Percentiles rank a stretch among this genome's conserved stretches.
Evolutionary conservation across 2,113 vertebrate genomes (phyloP).

Genomic region (Eublepharis macularius): DNA sequence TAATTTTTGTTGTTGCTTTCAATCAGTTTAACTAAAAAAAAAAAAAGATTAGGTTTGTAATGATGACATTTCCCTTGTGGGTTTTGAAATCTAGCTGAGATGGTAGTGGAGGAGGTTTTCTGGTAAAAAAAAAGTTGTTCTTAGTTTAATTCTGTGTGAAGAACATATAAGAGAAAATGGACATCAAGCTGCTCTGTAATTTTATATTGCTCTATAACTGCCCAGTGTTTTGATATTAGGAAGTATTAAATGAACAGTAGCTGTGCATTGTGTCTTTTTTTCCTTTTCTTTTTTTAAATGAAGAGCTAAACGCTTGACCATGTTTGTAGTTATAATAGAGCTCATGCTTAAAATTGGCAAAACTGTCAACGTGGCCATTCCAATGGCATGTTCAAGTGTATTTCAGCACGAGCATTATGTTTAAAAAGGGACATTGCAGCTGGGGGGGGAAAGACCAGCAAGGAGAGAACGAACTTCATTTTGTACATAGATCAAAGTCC

Average conservation of each 20-base stretch:
- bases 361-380: constrained; percentile 54
- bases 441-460: constrained; percentile 60
- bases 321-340: constrained; percentile 46
- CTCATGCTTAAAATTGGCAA: constrained; percentile 40
- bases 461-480: constrained; percentile 72
- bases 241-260: constrained; percentile 61
- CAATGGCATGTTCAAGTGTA: constrained; percentile 70
- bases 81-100: constrained; percentile 99
- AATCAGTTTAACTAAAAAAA: constrained; percentile 73
- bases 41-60: constrained; percentile 76
- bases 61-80: constrained; percentile 80
- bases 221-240: constrained; percentile 58
- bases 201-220: constrained; percentile 48
- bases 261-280: constrained; percentile 58
- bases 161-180: constrained; percentile 54
- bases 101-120: constrained; percentile 69
- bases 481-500: constrained; percentile 89
- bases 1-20: constrained; percentile 64
- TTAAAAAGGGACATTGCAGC: constrained; percentile 89
- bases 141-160: constrained; percentile 34
- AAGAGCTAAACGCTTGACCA: constrained; percentile 30
- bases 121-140: constrained; percentile 37
- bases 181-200: constrained; percentile 46
- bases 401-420: constrained; percentile 77
- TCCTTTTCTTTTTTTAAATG: constrained; percentile 42